phyloP scores from a whole-genome alignment of 2,113 vertebrate species.

The Corythaeola cristata region DNA sequence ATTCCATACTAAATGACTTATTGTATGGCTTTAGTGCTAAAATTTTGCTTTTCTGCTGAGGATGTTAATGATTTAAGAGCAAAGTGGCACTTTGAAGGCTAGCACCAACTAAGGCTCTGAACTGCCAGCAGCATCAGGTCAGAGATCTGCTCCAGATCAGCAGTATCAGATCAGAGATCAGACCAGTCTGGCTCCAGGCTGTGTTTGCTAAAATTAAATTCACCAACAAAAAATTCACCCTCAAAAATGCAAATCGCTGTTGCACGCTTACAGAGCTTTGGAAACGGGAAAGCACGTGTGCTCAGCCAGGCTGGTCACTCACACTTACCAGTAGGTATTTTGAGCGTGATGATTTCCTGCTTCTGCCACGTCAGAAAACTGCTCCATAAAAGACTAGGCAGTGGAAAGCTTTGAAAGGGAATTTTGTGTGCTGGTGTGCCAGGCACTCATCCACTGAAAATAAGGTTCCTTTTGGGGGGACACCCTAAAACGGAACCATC shows the following conservation, averaged over 20 bases:
- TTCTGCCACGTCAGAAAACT: neutral
- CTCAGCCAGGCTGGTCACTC: neutral
- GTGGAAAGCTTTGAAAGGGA: neutral
- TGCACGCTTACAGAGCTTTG: neutral
- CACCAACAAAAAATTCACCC: neutral
- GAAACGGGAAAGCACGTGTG: neutral
- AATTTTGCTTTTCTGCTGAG: neutral
- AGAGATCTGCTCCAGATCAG: neutral
- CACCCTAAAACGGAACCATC: neutral
- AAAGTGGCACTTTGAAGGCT: neutral
- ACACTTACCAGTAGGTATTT: neutral
- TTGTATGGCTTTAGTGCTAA: neutral
- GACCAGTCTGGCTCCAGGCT: neutral
- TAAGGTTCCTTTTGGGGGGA: neutral
- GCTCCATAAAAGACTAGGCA: neutral
- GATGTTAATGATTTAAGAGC: neutral
- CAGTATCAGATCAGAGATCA: neutral
- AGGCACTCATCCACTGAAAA: neutral
- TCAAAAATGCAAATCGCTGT: neutral
- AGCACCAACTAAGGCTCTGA: neutral
- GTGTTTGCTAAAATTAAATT: neutral
- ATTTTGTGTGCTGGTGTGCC: neutral
- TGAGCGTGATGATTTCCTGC: neutral
- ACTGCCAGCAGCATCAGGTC: neutral
- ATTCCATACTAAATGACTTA: neutral